These are phyloP conservation scores for Fratercula arctica DNA, from an alignment of 2,797 vertebrate genomes.

Conservation along the genomic window DNA sequence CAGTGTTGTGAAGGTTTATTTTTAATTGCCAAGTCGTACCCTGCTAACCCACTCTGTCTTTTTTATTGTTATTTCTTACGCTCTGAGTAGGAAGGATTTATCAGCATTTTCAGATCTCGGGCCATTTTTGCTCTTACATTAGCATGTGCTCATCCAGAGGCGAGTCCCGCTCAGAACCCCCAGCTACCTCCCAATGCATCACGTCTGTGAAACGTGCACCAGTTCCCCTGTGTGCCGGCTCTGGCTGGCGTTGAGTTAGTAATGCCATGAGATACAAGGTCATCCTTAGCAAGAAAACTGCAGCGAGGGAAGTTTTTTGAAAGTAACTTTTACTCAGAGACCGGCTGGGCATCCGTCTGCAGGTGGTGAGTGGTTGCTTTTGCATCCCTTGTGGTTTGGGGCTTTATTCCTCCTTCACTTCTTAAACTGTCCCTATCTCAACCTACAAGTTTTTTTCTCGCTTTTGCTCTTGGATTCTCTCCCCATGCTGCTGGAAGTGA, in stretches of 20 bases:
- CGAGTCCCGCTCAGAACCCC: not conserved
- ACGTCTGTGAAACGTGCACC: not conserved
- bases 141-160: not conserved
- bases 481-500: not conserved
- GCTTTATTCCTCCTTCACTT: not conserved
- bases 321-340: not conserved
- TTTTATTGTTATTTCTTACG: not conserved
- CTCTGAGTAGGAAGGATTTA: not conserved
- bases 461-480: not conserved
- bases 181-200: not conserved
- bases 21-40: not conserved
- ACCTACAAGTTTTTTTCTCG: not conserved
- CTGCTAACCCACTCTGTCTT: not conserved
- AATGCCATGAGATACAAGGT: not conserved
- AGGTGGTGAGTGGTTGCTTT: not conserved
- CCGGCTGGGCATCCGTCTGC: not conserved
- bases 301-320: not conserved
- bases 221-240: accelerated
- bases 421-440: not conserved
- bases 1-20: not conserved
- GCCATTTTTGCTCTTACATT: not conserved
- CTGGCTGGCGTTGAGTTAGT: not conserved
- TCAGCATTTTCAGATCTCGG: not conserved
- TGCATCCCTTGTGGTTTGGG: not conserved
- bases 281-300: not conserved